Percentiles rank a stretch among this genome's conserved stretches.
These are phyloP conservation scores for Recurvirostra avosetta DNA, from an alignment of 2,113 vertebrate species.

Conservation along the genomic window DNA sequence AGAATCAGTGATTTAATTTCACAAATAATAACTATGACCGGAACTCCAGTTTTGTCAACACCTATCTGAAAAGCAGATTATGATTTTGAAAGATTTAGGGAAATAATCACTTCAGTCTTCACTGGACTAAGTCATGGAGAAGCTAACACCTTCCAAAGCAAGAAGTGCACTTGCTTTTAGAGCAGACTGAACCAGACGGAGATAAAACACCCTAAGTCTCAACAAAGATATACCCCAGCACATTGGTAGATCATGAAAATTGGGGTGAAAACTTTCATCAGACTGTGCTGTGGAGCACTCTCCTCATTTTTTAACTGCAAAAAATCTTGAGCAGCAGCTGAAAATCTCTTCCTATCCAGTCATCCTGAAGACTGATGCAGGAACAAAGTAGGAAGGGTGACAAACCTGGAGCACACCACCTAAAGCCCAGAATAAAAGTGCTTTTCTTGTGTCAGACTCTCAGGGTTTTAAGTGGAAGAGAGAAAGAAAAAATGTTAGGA, in stretches of 20 bases:
- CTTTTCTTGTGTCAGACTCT: background rate
- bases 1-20: background rate
- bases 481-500: background rate
- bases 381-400: background rate
- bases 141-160: background rate
- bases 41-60: background rate
- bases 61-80: background rate
- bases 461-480: rapidly evolving
- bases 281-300: background rate
- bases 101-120: background rate
- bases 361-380: background rate
- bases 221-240: background rate
- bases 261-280: background rate
- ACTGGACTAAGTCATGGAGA: background rate
- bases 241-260: background rate
- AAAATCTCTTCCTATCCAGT: background rate
- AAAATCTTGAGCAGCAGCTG: background rate
- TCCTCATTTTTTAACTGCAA: background rate
- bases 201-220: background rate
- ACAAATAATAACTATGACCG: background rate
- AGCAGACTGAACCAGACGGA: background rate
- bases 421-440: background rate
- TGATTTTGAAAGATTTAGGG: background rate
- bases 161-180: background rate
- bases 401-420: rapidly evolving